Percentiles rank a stretch among this genome's conserved stretches.
These are phyloP conservation scores for Unio delphinus DNA, from an alignment of 2,888 invertebrate species.

Conservation along the genomic window DNA sequence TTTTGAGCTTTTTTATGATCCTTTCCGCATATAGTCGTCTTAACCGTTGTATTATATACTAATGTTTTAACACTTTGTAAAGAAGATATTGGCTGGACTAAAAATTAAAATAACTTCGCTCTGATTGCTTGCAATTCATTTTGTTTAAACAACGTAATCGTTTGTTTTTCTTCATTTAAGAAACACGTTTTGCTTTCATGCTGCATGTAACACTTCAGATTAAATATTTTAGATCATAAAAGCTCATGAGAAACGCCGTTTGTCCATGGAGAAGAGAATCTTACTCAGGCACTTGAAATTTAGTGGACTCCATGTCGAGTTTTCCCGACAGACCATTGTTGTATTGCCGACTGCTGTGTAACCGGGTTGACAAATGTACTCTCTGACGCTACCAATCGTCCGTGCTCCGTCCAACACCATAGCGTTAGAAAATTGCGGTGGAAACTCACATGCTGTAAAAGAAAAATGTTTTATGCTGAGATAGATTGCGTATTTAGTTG, in stretches of 20 bases:
- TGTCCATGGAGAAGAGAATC: background rate
- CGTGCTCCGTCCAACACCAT: slow-evolving; percentile 12
- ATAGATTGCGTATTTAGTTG: background rate
- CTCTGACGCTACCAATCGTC: slow-evolving; percentile 16
- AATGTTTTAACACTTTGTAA: too few species aligned
- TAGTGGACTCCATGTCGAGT: slow-evolving; percentile 25
- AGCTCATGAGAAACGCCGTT: background rate
- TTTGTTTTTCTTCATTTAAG: too few species aligned
- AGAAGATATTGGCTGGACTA: too few species aligned
- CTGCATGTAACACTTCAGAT: too few species aligned
- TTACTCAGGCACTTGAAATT: slow-evolving; percentile 28
- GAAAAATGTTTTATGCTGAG: slow-evolving; percentile 1
- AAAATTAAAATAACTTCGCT: too few species aligned
- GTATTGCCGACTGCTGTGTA: slow-evolving; percentile 25
- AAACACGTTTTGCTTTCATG: too few species aligned
- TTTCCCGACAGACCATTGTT: slow-evolving; percentile 18
- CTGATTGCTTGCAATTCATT: too few species aligned
- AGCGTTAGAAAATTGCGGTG: slow-evolving; percentile 7
- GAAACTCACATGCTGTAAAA: slow-evolving; percentile 26
- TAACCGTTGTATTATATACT: too few species aligned
- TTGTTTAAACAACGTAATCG: too few species aligned
- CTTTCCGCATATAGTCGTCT: too few species aligned
- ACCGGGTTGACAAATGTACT: slow-evolving; percentile 17
- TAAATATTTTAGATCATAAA: background rate
- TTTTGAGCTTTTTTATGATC: too few species aligned